Evolutionary conservation across 2,113 vertebrate genomes (phyloP).

Genomic region (Myocastor coypus): DNA sequence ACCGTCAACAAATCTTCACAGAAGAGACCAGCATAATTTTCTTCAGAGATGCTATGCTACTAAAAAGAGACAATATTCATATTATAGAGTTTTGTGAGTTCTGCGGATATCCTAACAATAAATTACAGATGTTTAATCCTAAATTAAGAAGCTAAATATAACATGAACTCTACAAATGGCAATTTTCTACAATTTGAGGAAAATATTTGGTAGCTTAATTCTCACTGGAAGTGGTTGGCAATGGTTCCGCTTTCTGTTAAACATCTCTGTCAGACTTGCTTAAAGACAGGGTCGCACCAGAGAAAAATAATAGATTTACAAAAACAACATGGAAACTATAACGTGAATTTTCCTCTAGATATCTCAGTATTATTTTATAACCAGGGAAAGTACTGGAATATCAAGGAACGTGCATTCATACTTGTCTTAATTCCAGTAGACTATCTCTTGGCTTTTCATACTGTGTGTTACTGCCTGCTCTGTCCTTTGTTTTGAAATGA

Average conservation of each 20-base stretch:
- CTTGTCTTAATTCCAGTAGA: slow-evolving; percentile 21
- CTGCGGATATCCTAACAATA: slow-evolving; percentile 57
- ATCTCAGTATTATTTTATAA: slow-evolving; percentile 38
- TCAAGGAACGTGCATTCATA: slow-evolving; percentile 1
- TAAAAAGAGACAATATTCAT: slow-evolving; percentile 52
- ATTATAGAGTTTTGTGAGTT: slow-evolving; percentile 61
- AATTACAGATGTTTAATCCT: slow-evolving; percentile 75
- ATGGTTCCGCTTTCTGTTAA: slow-evolving; percentile 41
- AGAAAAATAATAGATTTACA: slow-evolving; percentile 46
- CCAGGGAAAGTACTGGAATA: background rate
- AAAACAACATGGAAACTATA: slow-evolving; percentile 36
- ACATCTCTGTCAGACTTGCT: slow-evolving; percentile 57
- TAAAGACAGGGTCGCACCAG: slow-evolving; percentile 13
- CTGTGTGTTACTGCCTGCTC: slow-evolving; percentile 47
- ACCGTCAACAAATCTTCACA: slow-evolving; percentile 51
- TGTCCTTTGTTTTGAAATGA: slow-evolving; percentile 73
- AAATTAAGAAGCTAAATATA: slow-evolving; percentile 80
- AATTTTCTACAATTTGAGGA: slow-evolving; percentile 78
- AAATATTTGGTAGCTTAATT: slow-evolving; percentile 78
- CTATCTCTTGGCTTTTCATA: slow-evolving; percentile 58
- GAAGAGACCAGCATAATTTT: slow-evolving; percentile 48
- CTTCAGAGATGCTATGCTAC: slow-evolving; percentile 44
- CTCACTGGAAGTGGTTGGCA: slow-evolving; percentile 70
- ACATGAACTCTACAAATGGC: slow-evolving; percentile 56
- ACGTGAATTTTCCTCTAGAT: slow-evolving; percentile 56